These are phyloP conservation scores for Drosophila serrata DNA, from an alignment of 1,140 invertebrate genomes.

Conservation along the genomic window DNA sequence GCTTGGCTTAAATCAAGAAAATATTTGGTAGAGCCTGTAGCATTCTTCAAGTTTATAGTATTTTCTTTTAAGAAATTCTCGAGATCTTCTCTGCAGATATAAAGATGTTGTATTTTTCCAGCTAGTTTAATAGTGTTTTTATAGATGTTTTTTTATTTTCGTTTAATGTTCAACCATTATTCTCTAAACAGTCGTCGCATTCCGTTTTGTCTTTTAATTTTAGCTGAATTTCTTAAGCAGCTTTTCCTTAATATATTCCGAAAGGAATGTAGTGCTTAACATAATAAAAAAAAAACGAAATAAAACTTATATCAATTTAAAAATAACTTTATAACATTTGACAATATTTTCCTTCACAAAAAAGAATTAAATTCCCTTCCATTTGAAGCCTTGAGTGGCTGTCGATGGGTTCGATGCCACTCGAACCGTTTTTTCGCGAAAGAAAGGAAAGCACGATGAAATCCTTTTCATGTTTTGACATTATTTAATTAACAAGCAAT, in stretches of 20 bases:
- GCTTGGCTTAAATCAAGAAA: neutral
- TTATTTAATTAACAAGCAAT: constrained; percentile 68
- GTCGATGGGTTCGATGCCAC: constrained; percentile 48
- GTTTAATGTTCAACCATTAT: neutral
- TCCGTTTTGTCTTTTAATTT: neutral
- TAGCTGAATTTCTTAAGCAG: neutral
- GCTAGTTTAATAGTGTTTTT: neutral
- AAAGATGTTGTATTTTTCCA: neutral
- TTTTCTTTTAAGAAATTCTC: neutral
- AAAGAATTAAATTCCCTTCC: neutral
- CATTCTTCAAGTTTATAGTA: neutral
- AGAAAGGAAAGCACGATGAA: constrained; percentile 27
- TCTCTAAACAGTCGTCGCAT: neutral
- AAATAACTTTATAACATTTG: neutral
- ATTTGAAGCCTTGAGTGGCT: constrained; percentile 16
- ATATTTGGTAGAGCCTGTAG: too few species aligned
- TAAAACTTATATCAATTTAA: neutral
- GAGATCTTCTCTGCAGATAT: neutral
- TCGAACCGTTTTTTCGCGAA: constrained; percentile 40
- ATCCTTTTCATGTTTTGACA: constrained; percentile 54
- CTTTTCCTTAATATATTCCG: too few species aligned
- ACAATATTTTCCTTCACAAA: neutral
- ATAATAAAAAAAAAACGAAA: neutral
- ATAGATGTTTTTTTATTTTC: neutral
- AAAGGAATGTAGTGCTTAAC: neutral